Conservation (phyloP, 2,888 invertebrate species). For the Keiferia lycopersicella region DNA sequence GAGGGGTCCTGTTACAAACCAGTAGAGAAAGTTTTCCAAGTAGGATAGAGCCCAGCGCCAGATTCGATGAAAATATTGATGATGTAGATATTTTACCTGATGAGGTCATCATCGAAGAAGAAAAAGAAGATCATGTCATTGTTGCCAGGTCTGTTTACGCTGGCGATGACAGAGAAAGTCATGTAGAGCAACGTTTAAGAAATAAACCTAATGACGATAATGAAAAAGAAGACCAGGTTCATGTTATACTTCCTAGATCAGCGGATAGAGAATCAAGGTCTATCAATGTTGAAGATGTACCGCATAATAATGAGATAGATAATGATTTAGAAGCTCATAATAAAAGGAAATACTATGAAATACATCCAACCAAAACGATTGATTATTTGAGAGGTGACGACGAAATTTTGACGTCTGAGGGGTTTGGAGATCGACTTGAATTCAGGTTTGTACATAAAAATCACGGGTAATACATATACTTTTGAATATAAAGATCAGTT, state of each 20-base stretch:
- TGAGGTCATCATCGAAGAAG: slow-evolving; percentile 41
- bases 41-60: slow-evolving; percentile 68
- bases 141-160: slow-evolving; percentile 78
- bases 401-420: slow-evolving; percentile 62
- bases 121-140: slow-evolving; percentile 63
- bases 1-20: slow-evolving; percentile 58
- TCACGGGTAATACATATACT: neutral
- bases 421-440: slow-evolving; percentile 69
- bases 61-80: slow-evolving; percentile 46
- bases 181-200: neutral
- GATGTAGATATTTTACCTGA: slow-evolving; percentile 38
- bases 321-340: slow-evolving; percentile 79
- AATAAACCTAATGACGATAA: neutral
- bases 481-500: neutral
- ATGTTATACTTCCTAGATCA: slow-evolving; percentile 57
- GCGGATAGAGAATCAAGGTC: slow-evolving; percentile 77
- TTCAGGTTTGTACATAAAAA: slow-evolving; percentile 53
- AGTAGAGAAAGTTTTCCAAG: slow-evolving; percentile 61
- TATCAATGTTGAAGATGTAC: slow-evolving; percentile 77
- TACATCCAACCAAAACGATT: slow-evolving; percentile 80
- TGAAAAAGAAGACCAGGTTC: neutral
- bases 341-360: slow-evolving; percentile 75
- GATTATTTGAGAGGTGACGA: slow-evolving; percentile 62
- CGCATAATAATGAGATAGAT: slow-evolving; percentile 82
- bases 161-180: neutral